These are phyloP conservation scores for Phyto melanocephala DNA, from an alignment of 2,888 invertebrate genomes.

Conservation along the genomic window DNA sequence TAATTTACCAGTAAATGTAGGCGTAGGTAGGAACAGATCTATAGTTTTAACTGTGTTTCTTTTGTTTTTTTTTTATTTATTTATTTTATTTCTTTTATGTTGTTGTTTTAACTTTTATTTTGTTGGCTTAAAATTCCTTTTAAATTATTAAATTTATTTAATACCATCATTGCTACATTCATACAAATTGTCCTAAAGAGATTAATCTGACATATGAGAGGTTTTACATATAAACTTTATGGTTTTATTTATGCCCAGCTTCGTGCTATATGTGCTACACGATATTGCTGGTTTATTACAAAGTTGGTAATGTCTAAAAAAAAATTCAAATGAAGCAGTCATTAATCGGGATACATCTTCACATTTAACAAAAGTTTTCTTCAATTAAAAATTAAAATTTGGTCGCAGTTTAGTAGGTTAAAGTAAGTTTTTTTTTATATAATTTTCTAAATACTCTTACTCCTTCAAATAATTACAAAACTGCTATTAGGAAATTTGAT, in stretches of 20 bases:
- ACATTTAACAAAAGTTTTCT: no score
- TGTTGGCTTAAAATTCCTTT: slow-evolving; percentile 10
- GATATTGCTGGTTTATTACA: not conserved
- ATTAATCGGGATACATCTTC: no score
- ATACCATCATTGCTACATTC: slow-evolving; percentile 45
- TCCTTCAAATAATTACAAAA: no score
- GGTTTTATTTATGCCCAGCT: slow-evolving; percentile 37
- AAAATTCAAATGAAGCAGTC: no score
- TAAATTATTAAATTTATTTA: slow-evolving; percentile 61
- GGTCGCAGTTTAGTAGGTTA: no score
- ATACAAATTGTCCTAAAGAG: slow-evolving; percentile 54
- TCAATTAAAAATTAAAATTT: no score
- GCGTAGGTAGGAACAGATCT: not conserved
- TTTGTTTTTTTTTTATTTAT: slow-evolving; percentile 2
- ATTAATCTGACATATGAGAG: slow-evolving; percentile 56
- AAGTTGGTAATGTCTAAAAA: no score
- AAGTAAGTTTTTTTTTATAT: no score
- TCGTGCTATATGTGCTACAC: not conserved
- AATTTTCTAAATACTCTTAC: no score
- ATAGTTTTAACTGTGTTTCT: slow-evolving; percentile 19
- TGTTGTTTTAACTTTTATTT: no score
- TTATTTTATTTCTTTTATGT: slow-evolving; percentile 6
- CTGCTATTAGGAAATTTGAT: no score
- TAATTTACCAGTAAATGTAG: slow-evolving; percentile 69
- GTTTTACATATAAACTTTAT: slow-evolving; percentile 49